phyloP scores from a whole-genome alignment of 2,888 invertebrate species.

The Xestia sexstrigata region DNA sequence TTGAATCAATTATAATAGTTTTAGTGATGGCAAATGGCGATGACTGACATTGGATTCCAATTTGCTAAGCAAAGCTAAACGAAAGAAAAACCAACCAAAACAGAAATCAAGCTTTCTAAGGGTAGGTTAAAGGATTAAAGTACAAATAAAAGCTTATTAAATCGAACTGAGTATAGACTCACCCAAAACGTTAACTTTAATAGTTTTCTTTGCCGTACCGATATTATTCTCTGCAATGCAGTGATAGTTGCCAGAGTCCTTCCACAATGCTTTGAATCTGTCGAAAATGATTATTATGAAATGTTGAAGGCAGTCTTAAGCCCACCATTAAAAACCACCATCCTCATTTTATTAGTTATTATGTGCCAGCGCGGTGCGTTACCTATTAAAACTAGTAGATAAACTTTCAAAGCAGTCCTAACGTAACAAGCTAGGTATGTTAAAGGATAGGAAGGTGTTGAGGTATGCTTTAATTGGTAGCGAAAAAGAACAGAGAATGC shows the following conservation, averaged over 20 bases:
- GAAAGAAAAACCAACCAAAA: background rate
- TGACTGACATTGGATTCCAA: background rate
- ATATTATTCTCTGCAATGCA: slow-evolving; percentile 81
- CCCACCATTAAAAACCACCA: background rate
- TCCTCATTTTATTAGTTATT: background rate
- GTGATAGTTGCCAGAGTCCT: slow-evolving; percentile 82
- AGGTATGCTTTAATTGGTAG: background rate
- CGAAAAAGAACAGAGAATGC: background rate
- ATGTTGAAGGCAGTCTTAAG: background rate
- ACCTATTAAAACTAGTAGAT: background rate
- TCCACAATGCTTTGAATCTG: slow-evolving; percentile 77
- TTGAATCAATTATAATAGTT: background rate
- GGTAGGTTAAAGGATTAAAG: background rate
- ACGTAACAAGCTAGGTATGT: no score
- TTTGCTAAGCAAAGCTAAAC: background rate
- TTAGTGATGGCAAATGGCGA: background rate
- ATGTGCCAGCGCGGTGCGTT: background rate
- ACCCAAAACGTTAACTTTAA: slow-evolving; percentile 80
- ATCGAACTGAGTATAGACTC: slow-evolving; percentile 51
- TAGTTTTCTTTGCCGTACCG: slow-evolving; percentile 75
- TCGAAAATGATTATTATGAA: background rate
- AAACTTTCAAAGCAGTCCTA: background rate
- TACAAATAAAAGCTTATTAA: background rate
- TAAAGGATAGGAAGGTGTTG: background rate
- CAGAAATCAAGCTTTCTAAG: background rate